Evolutionary conservation across 2,113 vertebrate species (phyloP).

Genomic region (Chloropsis hardwickii): DNA sequence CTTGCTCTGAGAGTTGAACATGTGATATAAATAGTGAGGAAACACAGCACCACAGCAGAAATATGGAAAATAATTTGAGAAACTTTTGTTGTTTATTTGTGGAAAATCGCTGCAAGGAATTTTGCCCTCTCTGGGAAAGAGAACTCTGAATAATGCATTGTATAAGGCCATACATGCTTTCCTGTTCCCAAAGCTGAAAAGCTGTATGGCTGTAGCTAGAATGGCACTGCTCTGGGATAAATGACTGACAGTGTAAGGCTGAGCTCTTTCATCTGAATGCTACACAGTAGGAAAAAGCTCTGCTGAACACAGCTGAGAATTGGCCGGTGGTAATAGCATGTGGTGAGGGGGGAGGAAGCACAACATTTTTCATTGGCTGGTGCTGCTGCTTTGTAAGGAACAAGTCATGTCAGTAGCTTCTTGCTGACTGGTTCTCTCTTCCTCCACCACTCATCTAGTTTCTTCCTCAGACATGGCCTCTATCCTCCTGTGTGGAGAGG

Average conservation of each 20-base stretch:
- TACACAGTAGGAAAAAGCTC: background rate
- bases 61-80: background rate
- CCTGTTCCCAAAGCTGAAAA: background rate
- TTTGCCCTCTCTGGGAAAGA: background rate
- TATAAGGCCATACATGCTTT: background rate
- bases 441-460: background rate
- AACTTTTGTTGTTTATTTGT: background rate
- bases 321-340: background rate
- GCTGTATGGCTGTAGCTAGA: background rate
- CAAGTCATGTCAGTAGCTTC: background rate
- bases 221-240: background rate
- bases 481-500: background rate
- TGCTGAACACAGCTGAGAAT: background rate
- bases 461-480: background rate
- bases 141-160: background rate
- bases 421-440: background rate
- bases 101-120: background rate
- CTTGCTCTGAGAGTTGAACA: background rate
- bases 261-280: background rate
- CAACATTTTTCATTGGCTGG: background rate
- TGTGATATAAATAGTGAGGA: background rate
- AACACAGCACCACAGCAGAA: background rate
- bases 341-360: background rate
- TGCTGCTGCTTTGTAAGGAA: background rate
- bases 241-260: background rate